A percentile compares a stretch with the other conserved stretches of the same genome.
These are phyloP conservation scores for Aleiodes leptofemur DNA, from an alignment of 2,888 invertebrate species.

Conservation along the genomic window DNA sequence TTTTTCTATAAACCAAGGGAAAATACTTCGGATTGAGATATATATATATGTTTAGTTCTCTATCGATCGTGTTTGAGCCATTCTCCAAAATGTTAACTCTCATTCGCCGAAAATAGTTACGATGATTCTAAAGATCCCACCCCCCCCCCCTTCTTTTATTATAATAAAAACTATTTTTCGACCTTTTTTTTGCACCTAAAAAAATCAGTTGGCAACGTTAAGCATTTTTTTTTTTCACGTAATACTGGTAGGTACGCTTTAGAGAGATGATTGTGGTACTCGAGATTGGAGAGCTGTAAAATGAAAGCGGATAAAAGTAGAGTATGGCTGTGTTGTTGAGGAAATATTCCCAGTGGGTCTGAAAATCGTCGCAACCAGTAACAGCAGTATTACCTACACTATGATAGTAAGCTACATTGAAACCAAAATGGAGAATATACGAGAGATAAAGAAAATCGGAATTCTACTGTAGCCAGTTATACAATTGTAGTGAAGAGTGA, in stretches of 20 bases:
- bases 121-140: neutral
- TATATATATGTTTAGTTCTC: neutral
- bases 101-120: neutral
- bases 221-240: constrained; percentile 19
- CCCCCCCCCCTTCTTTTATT: neutral
- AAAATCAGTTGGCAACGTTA: constrained; percentile 22
- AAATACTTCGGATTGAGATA: neutral
- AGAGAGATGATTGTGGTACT: constrained; percentile 37
- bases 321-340: constrained; percentile 33
- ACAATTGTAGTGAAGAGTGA: too few relatives aligned
- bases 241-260: constrained; percentile 13
- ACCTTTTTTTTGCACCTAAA: neutral
- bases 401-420: constrained; percentile 7
- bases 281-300: constrained; percentile 43
- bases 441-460: constrained; percentile 2
- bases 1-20: neutral
- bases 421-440: constrained; percentile 16
- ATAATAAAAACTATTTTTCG: neutral
- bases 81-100: too few relatives aligned
- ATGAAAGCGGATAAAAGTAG: constrained; percentile 39
- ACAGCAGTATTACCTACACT: constrained; percentile 31
- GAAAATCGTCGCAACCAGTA: constrained; percentile 40
- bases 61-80: neutral
- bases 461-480: neutral
- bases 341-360: constrained; percentile 41